Evolutionary conservation across 2,113 vertebrate species (phyloP), one percentile per base, ranked within the genome.

Genomic region (Cyprinodon brontotheroides): DNA sequence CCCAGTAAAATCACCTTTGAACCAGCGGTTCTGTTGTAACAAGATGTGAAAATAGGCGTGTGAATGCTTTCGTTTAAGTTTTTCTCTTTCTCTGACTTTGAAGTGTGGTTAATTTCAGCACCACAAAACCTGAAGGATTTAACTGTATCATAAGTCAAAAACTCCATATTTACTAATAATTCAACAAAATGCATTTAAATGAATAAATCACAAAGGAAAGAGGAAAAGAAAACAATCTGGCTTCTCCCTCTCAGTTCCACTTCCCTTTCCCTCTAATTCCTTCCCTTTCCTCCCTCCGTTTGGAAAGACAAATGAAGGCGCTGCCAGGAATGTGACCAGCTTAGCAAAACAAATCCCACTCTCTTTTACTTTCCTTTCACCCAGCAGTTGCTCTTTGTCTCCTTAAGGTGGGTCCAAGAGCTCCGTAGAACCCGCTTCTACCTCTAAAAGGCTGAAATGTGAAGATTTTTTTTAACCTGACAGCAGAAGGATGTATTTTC

Each of bases 311-410:
- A 43, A 74, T 53, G 4, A 79, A 85, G 84, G 86, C 50, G 70
- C 72, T 89, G 91, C 93, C 92, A 93, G 92, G 91, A 90, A 93
- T 90, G 89, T 90, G 86, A 92, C 84, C 74, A 75, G 69, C 47
- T 86, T 86, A 80, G 86, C 87, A 92, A 92, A 93, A 92, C 87
- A 87, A 91, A 92, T 90, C 77, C 79, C 81, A 65, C 77, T 81
- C 80, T 84, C 70, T 72, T 53, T 64, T 48, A 62, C 61, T 77
- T 70, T 59, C 40, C 63, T 75, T 67, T 65, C 59, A 70, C 68
- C 80, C 29, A 29, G 81, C 68, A 61, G 48, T 66, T 83, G 50
- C 48, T 47, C 29, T 61, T 20, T 61, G 29, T 50, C 68, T 73
- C 69, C 65, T 90, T 81, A 85, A 87, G 90, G 86, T 80, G 77